These are phyloP conservation scores for Rhabdomys dilectus DNA, from an alignment of 2,113 vertebrate species.

Conservation along the genomic window DNA sequence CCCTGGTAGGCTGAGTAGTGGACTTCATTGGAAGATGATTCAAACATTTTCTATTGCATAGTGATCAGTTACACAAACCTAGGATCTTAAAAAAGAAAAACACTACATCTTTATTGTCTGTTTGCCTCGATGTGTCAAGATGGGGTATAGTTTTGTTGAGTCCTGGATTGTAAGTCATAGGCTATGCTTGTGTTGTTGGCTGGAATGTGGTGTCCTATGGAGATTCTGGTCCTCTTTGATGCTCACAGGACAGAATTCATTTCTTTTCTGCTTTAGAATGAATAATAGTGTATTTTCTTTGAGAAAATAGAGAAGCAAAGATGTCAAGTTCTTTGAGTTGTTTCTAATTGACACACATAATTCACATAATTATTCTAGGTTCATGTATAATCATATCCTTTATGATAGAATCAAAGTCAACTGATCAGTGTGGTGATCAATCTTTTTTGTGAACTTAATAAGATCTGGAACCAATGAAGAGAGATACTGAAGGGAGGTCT, in stretches of 20 bases:
- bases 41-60: too few species aligned
- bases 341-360: neutral
- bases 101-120: too few species aligned
- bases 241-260: neutral
- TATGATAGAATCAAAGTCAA: neutral
- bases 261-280: neutral
- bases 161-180: neutral
- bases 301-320: neutral
- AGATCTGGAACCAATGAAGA: neutral
- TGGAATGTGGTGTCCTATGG: neutral
- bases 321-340: neutral
- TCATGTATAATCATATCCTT: neutral
- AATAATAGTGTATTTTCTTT: neutral
- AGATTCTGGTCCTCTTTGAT: neutral
- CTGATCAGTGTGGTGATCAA: neutral
- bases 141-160: neutral
- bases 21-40: too few species aligned
- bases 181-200: neutral
- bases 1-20: neutral
- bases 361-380: neutral
- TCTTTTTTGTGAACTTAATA: neutral
- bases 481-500: neutral
- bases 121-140: neutral
- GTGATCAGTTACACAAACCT: too few species aligned
- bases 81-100: too few species aligned